Conservation (phyloP, 2,888 invertebrate genomes). For the Bimastos eiseni region DNA sequence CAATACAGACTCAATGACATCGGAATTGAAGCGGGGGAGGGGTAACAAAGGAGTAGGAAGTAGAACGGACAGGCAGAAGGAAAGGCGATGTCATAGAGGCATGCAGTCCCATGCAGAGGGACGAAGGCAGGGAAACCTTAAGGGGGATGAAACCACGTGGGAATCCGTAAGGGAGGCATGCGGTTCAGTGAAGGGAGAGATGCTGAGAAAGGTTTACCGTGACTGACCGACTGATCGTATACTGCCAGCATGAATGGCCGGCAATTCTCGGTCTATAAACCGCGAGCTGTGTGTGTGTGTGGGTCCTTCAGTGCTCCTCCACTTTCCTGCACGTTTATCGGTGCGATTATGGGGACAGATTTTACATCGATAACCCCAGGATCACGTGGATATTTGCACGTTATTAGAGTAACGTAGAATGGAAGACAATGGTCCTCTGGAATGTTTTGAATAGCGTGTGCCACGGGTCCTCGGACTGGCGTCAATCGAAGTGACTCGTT, state of each 20-base stretch:
- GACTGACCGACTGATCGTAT: neutral
- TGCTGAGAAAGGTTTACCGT: neutral
- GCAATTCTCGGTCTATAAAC: slow-evolving; percentile 7
- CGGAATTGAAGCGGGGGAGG: neutral
- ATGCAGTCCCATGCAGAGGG: neutral
- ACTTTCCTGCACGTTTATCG: neutral
- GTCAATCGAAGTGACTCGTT: neutral
- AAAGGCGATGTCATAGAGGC: neutral
- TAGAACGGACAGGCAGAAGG: neutral
- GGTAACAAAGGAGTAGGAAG: neutral
- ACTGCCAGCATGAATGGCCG: neutral
- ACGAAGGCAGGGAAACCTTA: neutral
- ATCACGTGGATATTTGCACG: neutral
- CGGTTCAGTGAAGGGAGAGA: neutral
- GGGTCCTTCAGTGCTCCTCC: neutral
- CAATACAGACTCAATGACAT: neutral
- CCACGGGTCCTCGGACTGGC: neutral
- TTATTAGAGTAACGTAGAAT: neutral
- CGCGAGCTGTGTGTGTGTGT: neutral
- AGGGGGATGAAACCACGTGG: neutral
- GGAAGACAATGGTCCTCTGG: neutral
- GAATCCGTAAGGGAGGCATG: neutral
- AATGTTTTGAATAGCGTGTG: neutral
- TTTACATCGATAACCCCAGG: neutral
- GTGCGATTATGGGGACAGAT: neutral